Conservation (phyloP, 2,797 vertebrate species). For the Lemur catta region DNA sequence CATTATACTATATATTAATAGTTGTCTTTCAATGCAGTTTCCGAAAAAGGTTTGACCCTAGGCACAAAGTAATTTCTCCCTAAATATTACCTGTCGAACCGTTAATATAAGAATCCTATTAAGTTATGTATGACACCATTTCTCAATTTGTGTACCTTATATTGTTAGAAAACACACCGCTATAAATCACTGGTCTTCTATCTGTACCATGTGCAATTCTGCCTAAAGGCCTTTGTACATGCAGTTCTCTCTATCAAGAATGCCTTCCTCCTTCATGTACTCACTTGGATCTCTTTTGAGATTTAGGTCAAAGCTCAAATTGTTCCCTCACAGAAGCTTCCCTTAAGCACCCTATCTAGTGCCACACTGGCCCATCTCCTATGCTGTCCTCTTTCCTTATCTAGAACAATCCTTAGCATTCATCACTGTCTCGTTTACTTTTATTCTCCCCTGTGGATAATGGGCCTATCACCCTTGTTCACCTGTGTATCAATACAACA, state of each 20-base stretch:
- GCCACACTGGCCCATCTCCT: rapidly evolving
- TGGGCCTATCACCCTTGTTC: neutral
- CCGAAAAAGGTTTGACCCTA: neutral
- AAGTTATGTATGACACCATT: neutral
- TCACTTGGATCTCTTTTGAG: neutral
- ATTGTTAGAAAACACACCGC: neutral
- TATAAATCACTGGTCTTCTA: neutral
- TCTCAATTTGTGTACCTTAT: neutral
- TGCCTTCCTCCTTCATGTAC: neutral
- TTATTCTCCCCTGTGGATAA: neutral
- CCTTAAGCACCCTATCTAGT: too few species aligned
- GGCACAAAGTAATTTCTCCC: neutral
- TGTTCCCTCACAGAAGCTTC: neutral
- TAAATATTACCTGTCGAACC: neutral
- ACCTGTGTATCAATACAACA: neutral
- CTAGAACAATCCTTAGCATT: neutral
- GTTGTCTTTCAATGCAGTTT: neutral
- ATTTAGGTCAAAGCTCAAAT: neutral
- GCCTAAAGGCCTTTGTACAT: neutral
- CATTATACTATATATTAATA: neutral
- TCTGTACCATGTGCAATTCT: neutral
- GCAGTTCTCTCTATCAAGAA: neutral
- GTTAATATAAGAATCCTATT: neutral
- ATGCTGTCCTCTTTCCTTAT: neutral
- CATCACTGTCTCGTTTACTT: neutral